Evolutionary conservation across 2,113 vertebrate genomes (phyloP), one percentile per base, ranked within the genome.

Genomic region (Solea solea): DNA sequence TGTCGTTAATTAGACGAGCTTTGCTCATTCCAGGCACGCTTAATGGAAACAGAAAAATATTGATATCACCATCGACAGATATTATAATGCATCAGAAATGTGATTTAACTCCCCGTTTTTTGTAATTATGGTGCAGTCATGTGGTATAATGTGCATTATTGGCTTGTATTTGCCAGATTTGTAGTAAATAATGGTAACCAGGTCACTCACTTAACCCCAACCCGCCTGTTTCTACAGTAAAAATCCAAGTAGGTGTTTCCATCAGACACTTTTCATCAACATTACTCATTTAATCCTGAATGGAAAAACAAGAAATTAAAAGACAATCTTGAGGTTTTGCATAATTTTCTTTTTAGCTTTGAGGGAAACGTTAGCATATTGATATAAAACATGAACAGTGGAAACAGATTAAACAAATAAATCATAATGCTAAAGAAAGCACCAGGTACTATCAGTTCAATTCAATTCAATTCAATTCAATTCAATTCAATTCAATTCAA

Each of bases 51-150:
- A 49, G 63, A 34, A 71, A 78, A 80, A 80, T 89, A 91, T 88
- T 92, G 90, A 89, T 86, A 90, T 90, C 59, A 62, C 78, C 85
- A 89, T 90, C 64, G 86, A 92, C 90, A 88, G 74, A 79, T 89
- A 82, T 86, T 81, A 79, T 88, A 87, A 85, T 81, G 83, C 61
- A n/a, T 70, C 81, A 83, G 60, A 88, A 89, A 91, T 91, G 83
- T 82, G 82, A 90, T 89, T 91, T 86, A 67, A 69, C 83, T n/a
- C 85, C 61, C 71, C 81, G 76, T 76, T 86, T 80, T 71, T 68
- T 76, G 69, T 86, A 88, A 92, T 91, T 91, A 86, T 76, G 54
- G 72, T 77, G 75, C 85, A 86, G 85, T 88, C 74, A 76, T 88
- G 78, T 86, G 79, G 64, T 83, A 57, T 84, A 76, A 78, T 77